These are phyloP conservation scores for Chloebia gouldiae DNA, from an alignment of 2,113 vertebrate species.

Conservation along the genomic window DNA sequence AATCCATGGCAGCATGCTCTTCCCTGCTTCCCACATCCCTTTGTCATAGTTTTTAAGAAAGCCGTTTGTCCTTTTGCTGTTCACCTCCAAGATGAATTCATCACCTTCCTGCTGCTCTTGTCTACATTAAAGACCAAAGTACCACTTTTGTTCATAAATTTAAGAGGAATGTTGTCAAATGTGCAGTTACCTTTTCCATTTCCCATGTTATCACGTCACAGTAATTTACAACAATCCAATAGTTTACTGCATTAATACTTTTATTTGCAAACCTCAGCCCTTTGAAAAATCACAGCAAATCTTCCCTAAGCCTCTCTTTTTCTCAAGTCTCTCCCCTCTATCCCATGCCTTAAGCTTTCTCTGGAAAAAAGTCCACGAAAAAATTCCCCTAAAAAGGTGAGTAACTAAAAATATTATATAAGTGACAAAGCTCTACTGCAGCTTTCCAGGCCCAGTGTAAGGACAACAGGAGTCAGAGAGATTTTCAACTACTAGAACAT, in stretches of 20 bases:
- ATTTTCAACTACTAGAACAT: background rate
- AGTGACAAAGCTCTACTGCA: background rate
- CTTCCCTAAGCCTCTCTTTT: background rate
- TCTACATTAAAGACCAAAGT: background rate
- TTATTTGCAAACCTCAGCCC: background rate
- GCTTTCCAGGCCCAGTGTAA: background rate
- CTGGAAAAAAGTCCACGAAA: background rate
- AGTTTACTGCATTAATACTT: background rate
- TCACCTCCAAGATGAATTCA: background rate
- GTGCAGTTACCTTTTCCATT: background rate
- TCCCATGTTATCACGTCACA: background rate
- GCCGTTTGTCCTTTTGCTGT: background rate
- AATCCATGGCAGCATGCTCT: background rate
- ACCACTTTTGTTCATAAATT: background rate
- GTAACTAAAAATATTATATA: background rate
- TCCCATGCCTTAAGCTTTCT: background rate
- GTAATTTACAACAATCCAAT: background rate
- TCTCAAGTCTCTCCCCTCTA: background rate
- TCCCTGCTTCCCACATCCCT: background rate
- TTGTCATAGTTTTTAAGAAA: background rate
- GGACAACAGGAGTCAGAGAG: background rate
- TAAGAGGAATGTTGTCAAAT: background rate
- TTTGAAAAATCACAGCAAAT: background rate
- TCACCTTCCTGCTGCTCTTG: background rate
- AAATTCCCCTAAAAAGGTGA: accelerated